Conservation (phyloP, 2,888 invertebrate species). For the Arge pagana region DNA sequence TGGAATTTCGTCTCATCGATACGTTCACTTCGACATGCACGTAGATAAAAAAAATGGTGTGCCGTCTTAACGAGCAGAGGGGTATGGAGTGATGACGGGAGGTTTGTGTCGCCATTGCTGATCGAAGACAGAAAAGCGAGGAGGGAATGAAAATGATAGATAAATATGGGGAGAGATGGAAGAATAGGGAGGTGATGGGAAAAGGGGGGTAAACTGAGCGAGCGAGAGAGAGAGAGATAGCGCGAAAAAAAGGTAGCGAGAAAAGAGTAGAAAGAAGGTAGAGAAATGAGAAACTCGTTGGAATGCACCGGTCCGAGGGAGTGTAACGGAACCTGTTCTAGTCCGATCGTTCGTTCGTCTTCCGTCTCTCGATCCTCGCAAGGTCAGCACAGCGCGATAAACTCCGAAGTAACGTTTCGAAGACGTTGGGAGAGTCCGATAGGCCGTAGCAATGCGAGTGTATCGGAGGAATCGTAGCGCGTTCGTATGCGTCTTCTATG, state of each 20-base stretch:
- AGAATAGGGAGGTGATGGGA: neutral
- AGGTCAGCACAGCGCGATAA: constrained; percentile 33
- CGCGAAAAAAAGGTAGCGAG: constrained; percentile 9
- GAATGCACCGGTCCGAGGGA: constrained; percentile 36
- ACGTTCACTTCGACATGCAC: too few species aligned
- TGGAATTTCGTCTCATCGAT: too few species aligned
- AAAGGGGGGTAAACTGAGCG: neutral
- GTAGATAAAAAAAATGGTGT: too few species aligned
- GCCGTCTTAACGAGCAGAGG: too few species aligned
- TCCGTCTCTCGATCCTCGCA: constrained; percentile 32
- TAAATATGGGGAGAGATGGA: neutral
- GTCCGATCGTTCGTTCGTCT: constrained; percentile 24
- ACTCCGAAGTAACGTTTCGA: neutral
- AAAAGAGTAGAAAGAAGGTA: constrained; percentile 23
- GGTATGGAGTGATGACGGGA: too few species aligned
- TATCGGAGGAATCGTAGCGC: neutral
- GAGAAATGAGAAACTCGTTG: constrained; percentile 29
- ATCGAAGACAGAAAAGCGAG: neutral
- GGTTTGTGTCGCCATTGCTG: too few species aligned
- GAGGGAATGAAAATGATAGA: neutral
- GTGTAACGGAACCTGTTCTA: constrained; percentile 48
- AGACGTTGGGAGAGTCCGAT: too few species aligned
- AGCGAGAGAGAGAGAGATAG: constrained; percentile 3
- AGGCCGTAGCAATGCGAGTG: too few species aligned
- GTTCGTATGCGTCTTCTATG: too few species aligned